Conservation (phyloP, 2,113 vertebrate species). For the Cygnus buccinator region DNA sequence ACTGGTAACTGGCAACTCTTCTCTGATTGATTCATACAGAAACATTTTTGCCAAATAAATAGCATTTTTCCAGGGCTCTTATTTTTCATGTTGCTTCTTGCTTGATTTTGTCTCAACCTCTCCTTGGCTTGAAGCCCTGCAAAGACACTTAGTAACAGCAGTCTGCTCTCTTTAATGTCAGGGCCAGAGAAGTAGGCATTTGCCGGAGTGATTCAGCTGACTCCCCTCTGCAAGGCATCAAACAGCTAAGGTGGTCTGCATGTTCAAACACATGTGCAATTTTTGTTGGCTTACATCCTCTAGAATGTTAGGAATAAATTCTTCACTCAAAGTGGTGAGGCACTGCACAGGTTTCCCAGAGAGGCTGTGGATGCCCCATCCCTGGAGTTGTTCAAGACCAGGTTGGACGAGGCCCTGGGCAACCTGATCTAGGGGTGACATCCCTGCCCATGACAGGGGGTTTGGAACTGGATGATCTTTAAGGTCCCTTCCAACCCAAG, state of each 20-base stretch:
- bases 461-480: no score
- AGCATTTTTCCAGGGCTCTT: neutral
- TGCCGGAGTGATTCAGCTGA: neutral
- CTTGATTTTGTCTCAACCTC: neutral
- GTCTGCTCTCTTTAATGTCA: slow-evolving; percentile 1
- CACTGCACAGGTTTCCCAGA: no score
- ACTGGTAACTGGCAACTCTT: neutral
- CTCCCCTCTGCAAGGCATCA: neutral
- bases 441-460: no score
- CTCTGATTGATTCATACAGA: neutral
- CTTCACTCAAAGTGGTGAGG: no score
- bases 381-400: no score
- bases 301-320: no score
- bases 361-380: no score
- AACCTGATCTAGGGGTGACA: no score
- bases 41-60: neutral
- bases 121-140: slow-evolving; percentile 26
- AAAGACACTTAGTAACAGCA: slow-evolving; percentile 13
- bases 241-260: neutral
- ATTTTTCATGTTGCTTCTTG: slow-evolving; percentile 4
- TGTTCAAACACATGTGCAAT: fast-evolving
- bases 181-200: slow-evolving; percentile 27
- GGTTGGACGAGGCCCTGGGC: no score
- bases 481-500: no score
- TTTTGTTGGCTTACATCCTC: neutral